These are phyloP conservation scores for Drosophila lini DNA, from an alignment of 1,140 invertebrate genomes.

Conservation along the genomic window DNA sequence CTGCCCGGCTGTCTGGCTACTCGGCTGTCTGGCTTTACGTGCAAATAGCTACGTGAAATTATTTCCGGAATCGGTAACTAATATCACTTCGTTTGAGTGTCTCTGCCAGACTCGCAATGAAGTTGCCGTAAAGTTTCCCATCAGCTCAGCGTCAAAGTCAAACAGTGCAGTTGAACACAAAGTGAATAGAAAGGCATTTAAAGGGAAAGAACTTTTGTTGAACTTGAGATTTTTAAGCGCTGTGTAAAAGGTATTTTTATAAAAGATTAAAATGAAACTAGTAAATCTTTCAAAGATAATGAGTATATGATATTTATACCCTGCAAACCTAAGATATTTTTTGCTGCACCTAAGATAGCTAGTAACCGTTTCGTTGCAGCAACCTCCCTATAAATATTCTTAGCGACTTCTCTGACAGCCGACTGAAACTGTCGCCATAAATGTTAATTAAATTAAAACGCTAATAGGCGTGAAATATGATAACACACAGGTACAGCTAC, in stretches of 20 bases:
- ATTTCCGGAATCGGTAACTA: slow-evolving; percentile 77
- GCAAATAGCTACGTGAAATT: slow-evolving; percentile 80
- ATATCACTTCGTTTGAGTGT: slow-evolving; percentile 65
- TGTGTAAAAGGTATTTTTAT: too few species aligned
- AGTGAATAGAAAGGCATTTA: slow-evolving; percentile 2
- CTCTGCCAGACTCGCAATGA: slow-evolving; percentile 60
- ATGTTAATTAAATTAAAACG: slow-evolving; percentile 82
- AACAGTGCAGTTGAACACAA: slow-evolving; percentile 21
- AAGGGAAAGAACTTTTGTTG: slow-evolving; percentile 11
- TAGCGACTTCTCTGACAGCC: slow-evolving; percentile 45
- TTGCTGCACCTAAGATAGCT: not conserved
- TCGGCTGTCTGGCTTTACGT: slow-evolving; percentile 49
- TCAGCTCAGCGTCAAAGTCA: slow-evolving; percentile 42
- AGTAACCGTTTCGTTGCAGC: slow-evolving; percentile 2
- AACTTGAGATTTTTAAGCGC: not conserved
- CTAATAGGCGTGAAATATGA: slow-evolving; percentile 82
- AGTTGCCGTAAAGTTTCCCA: slow-evolving; percentile 61
- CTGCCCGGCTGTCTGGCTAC: slow-evolving; percentile 15
- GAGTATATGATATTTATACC: too few species aligned
- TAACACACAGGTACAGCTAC: slow-evolving; percentile 59
- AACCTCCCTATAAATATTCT: not conserved
- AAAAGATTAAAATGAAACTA: not conserved
- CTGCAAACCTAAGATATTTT: not conserved
- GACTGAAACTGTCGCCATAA: slow-evolving; percentile 76
- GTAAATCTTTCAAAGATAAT: not conserved